Base-by-base conservation (phyloP, 2,888 invertebrate genomes). In the Chloroclystis v-ata region DNA sequence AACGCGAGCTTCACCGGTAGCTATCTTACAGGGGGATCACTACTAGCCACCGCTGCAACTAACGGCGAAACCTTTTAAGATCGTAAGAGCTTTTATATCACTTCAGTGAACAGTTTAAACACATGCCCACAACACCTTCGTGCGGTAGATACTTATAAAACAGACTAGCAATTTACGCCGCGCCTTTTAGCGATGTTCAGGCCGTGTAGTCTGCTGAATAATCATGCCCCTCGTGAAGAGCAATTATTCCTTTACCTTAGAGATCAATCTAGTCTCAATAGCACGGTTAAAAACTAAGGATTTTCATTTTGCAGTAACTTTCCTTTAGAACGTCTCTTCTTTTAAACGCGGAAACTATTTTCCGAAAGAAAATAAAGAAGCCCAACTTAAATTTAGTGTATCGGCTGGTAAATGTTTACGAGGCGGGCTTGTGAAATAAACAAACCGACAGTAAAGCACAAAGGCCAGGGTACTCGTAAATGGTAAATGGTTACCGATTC, bases 381-480 rank as follows among this genome's bases (percentile, higher is more conserved):
- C 67, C 71, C 67, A 73, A 72, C 75, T 78, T 74, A 75, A 82
- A 80, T 80, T 81, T 78, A 78, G 78, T 79, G 67, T 77, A 79
- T 81, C 75, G 77, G 76, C 67, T 71, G 73, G 75, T 62, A 72
- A 79, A 76, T 82, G 80, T 83, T 83, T 83, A 84, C 78, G 84
- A 84, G 78, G 63, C 78, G 69, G 69, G 69, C 75, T 72, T 75
- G 71, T 68, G 75, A 79, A 81, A 82, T 83, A 82, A 84, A 83
- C 82, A 81, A 79, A 79, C 81, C 75, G 75, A 69, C 71, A 72
- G 72, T 79, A 76, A 76, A 80, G 73, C 71, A 77, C 75, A 78
- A 78, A 78, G 75, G 73, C 74, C 72, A 70, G 71, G 72, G 71
- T 75, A 72, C 72, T 65, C 65, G 68, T 67, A 77, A 82, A 78